phyloP scores from a whole-genome alignment of 2,888 invertebrate species.

The Ormia ochracea region DNA sequence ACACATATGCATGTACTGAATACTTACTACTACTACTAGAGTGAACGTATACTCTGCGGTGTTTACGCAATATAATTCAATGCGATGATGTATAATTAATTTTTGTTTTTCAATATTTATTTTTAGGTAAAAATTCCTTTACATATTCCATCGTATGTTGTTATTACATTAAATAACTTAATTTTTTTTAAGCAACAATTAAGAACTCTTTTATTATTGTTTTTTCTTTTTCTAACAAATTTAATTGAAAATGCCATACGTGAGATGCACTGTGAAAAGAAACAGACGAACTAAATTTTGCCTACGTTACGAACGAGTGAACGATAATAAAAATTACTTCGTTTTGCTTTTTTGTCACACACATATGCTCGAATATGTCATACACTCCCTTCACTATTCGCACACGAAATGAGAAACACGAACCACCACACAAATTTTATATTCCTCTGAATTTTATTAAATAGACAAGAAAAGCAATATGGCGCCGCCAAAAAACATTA shows the following conservation, averaged over 20 bases:
- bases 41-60: too few relatives aligned
- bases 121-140: constrained; percentile 39
- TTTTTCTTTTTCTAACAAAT: constrained; percentile 74
- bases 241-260: constrained; percentile 66
- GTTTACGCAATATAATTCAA: constrained; percentile 42
- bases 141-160: constrained; percentile 43
- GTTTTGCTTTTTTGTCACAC: constrained; percentile 46
- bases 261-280: constrained; percentile 60
- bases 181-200: constrained; percentile 66
- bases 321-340: constrained; percentile 32
- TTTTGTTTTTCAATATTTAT: background rate
- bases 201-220: constrained; percentile 70
- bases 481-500: constrained; percentile 46
- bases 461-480: constrained; percentile 67
- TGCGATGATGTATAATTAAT: background rate
- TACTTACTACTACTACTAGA: too few relatives aligned
- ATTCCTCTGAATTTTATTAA: constrained; percentile 36
- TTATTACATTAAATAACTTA: constrained; percentile 57
- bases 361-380: constrained; percentile 1
- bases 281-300: constrained; percentile 39
- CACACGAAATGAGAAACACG: constrained; percentile 3
- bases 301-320: constrained; percentile 45
- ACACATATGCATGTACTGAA: too few relatives aligned
- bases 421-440: background rate
- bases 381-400: constrained; percentile 39